A percentile compares a stretch with the other conserved stretches of the same genome.
Conservation (phyloP, 2,888 invertebrate species). For the Lamproptera curius region DNA sequence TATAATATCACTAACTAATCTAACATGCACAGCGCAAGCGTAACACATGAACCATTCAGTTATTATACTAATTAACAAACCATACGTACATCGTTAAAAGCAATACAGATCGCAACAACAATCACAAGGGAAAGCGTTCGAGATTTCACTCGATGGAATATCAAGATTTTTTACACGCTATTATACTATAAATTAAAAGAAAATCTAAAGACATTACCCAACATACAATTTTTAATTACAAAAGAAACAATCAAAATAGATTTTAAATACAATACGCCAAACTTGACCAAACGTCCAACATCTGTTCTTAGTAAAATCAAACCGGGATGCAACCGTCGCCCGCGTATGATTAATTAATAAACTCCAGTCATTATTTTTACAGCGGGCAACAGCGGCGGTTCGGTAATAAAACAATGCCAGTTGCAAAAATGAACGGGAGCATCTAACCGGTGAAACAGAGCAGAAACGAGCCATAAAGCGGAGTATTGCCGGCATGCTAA, state of each 20-base stretch:
- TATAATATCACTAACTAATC: constrained; percentile 61
- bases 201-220: too few species aligned
- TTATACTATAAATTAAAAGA: too few species aligned
- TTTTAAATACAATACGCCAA: too few species aligned
- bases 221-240: too few species aligned
- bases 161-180: constrained; percentile 76
- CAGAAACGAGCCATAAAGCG: constrained; percentile 65
- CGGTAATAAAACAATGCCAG: constrained; percentile 58
- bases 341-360: constrained; percentile 2
- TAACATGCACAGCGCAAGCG: constrained; percentile 52
- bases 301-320: too few species aligned
- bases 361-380: constrained; percentile 10
- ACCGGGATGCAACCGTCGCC: too few species aligned
- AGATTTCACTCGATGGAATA: constrained; percentile 63
- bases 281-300: too few species aligned
- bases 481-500: constrained; percentile 73
- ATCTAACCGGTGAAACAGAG: constrained; percentile 62
- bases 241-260: too few species aligned
- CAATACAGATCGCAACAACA: constrained; percentile 61
- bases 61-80: constrained; percentile 34
- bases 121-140: constrained; percentile 68
- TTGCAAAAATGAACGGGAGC: constrained; percentile 70
- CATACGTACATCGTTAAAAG: constrained; percentile 38
- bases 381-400: constrained; percentile 46
- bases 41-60: constrained; percentile 7